A percentile compares a stretch with the other conserved stretches of the same genome.
Conservation (phyloP, 2,888 invertebrate genomes). For the Tribolium freemani region DNA sequence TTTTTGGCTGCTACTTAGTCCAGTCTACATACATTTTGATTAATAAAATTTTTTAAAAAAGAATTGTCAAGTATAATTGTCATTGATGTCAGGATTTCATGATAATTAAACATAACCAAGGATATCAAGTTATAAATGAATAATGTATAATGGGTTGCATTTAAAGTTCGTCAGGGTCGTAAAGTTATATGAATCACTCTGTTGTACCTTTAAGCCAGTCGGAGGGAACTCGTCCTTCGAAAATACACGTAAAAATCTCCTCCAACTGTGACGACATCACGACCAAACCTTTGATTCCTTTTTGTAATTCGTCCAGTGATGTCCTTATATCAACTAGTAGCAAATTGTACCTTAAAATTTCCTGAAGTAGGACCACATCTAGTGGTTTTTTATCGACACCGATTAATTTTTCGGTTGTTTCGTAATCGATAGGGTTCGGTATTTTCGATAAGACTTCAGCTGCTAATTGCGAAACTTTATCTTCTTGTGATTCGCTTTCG, state of each 20-base stretch:
- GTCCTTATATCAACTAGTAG: constrained; percentile 71
- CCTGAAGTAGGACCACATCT: constrained; percentile 88
- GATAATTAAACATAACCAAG: no score
- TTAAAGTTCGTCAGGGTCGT: no score
- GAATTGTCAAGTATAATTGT: no score
- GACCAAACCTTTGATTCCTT: constrained; percentile 87
- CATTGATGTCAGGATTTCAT: no score
- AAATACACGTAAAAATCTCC: constrained; percentile 83
- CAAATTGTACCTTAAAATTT: constrained; percentile 78
- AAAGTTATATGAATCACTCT: no score
- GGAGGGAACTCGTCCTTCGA: constrained; percentile 83
- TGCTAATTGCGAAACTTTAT: constrained; percentile 79
- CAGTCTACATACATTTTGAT: no score
- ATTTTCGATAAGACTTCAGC: constrained; percentile 80
- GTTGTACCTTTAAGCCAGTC: constrained; percentile 81
- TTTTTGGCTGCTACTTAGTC: no score
- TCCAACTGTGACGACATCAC: constrained; percentile 90
- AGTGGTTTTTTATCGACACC: constrained; percentile 82
- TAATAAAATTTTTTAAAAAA: no score
- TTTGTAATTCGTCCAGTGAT: constrained; percentile 78
- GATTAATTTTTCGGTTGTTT: constrained; percentile 81
- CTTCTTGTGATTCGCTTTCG: constrained; percentile 75
- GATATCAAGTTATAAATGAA: no score
- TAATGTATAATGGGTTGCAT: no score
- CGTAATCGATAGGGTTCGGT: constrained; percentile 82